These are phyloP conservation scores for Peromyscus nudipes DNA, from an alignment of 2,797 vertebrate species.

Conservation along the genomic window DNA sequence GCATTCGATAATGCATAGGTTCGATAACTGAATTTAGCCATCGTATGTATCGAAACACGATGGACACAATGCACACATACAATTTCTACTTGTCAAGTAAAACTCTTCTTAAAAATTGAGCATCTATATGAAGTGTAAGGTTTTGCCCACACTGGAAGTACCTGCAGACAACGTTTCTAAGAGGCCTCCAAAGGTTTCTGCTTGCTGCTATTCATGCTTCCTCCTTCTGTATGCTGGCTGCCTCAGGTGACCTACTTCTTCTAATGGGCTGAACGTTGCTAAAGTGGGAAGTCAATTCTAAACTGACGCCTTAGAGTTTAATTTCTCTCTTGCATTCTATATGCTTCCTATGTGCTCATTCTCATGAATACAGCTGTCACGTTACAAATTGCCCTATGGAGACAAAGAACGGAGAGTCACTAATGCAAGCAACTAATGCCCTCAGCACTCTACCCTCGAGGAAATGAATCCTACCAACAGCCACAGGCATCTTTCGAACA, in stretches of 20 bases:
- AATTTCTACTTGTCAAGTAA: neutral
- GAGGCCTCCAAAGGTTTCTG: neutral
- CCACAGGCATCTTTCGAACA: rapidly evolving
- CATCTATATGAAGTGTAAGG: neutral
- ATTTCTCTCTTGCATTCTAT: neutral
- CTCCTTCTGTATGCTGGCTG: neutral
- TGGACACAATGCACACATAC: neutral
- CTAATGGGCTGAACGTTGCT: neutral
- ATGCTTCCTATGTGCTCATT: neutral
- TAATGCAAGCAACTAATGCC: neutral
- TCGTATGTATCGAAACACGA: neutral
- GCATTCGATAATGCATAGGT: neutral
- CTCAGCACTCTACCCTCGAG: neutral
- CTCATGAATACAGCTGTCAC: neutral
- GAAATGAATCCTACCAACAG: neutral
- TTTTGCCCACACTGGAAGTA: neutral
- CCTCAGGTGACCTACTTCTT: neutral
- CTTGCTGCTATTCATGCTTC: neutral
- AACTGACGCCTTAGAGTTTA: neutral
- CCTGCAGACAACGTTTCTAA: neutral
- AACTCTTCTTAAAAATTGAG: conserved; percentile 56
- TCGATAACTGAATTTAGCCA: neutral
- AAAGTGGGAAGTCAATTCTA: neutral
- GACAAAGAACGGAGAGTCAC: neutral
- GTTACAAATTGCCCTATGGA: neutral